Base-by-base conservation (phyloP, 2,888 invertebrate genomes). In the Eristalis tenax region DNA sequence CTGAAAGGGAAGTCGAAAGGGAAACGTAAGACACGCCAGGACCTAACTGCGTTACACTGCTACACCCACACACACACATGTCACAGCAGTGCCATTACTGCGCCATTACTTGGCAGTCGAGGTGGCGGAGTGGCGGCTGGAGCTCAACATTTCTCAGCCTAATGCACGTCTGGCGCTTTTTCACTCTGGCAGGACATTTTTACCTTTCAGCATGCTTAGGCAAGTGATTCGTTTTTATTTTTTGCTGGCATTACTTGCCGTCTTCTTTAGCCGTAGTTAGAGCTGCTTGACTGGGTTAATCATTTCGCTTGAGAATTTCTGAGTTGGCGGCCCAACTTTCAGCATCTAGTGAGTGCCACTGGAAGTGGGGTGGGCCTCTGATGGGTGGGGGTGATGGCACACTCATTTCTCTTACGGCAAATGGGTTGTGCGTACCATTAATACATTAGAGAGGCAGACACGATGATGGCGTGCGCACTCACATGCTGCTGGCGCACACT, bases 101-200 rank as follows among this genome's bases (percentile, higher is more conserved):
- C 13, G 8, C 43, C 77, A 77, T 69, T 74, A 69, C 77, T 22
- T 35, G 40, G 11, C 23, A 56, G 63, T 56, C 35, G 38, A 11
- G 13, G 69, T 32, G 32, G 32, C 5, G 32, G 4, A 8, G 5
- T 1, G 1, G 50, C 2, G n/a, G 63, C 23, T 32, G 32, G 8
- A 8, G 32, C 32, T 57, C 28, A 74, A 32, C 28, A 69, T 40
- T 64, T 70, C 50, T 40, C 76, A 56, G 78, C 74, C 78, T 50
- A 78, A 86, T 78, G 59, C 77, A 74, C 86, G 74, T 66, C 74
- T 78, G 70, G 73, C 78, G 74, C 70, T 86, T 86, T 86, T 79
- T 83, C 83, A 87, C 68, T 79, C 68, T 79, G 83, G 79, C 75
- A 83, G 83, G 87, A 75, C 83, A 87, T 87, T 87, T 83, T 87